These are phyloP conservation scores for Bedellia somnulentella DNA, from an alignment of 2,888 invertebrate species.

Conservation along the genomic window DNA sequence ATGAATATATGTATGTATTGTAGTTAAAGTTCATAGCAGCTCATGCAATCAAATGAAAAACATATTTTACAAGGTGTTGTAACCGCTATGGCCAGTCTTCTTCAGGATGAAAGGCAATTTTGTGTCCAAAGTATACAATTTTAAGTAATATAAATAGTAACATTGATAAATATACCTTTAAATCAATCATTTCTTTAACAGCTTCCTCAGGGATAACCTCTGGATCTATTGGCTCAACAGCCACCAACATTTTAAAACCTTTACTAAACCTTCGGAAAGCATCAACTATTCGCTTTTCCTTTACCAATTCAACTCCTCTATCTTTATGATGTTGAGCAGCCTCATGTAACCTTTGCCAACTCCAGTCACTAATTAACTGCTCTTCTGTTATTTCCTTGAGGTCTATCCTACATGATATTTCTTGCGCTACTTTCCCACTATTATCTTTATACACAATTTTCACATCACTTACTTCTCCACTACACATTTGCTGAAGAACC, in stretches of 20 bases:
- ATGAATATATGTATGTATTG: too few relatives aligned
- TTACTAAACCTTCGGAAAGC: slow-evolving; percentile 74
- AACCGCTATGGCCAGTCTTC: too few relatives aligned
- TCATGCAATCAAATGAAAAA: too few relatives aligned
- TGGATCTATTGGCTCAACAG: slow-evolving; percentile 61
- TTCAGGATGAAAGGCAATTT: too few relatives aligned
- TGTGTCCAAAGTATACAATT: too few relatives aligned
- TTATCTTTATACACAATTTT: slow-evolving; percentile 30
- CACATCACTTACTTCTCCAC: slow-evolving; percentile 40
- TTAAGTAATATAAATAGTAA: too few relatives aligned
- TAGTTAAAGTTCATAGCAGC: too few relatives aligned
- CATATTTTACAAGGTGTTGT: too few relatives aligned
- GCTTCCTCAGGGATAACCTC: slow-evolving; percentile 49
- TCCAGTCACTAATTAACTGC: slow-evolving; percentile 59
- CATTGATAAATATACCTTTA: too few relatives aligned
- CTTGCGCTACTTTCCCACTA: slow-evolving; percentile 21
- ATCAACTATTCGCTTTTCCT: slow-evolving; percentile 61
- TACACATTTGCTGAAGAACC: slow-evolving; percentile 54
- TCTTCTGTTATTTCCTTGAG: slow-evolving; percentile 39
- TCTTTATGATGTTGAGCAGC: slow-evolving; percentile 56
- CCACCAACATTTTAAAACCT: slow-evolving; percentile 71
- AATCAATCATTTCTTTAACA: slow-evolving; percentile 49
- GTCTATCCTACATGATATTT: slow-evolving; percentile 39
- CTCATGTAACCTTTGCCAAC: slow-evolving; percentile 52
- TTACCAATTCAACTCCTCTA: slow-evolving; percentile 66